Percentiles rank a stretch among this genome's conserved stretches.
Evolutionary conservation across 2,888 invertebrate genomes (phyloP).

Genomic region (Ariolimax columbianus): DNA sequence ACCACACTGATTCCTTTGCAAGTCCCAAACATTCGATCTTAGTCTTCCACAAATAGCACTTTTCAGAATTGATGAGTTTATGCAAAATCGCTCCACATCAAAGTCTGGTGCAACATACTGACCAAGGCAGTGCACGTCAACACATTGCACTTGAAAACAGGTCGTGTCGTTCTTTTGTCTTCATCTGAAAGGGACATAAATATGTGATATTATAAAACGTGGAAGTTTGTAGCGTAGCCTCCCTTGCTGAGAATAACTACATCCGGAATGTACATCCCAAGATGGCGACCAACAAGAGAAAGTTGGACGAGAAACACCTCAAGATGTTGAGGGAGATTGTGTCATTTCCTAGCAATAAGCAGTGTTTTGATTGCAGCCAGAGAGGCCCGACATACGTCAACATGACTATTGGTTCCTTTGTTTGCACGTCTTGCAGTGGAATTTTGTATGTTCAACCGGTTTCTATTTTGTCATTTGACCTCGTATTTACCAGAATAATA

Average conservation of each 20-base stretch:
- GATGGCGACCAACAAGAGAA: conserved; percentile 86
- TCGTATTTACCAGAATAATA: too few relatives aligned
- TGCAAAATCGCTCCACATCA: too few relatives aligned
- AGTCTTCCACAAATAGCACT: too few relatives aligned
- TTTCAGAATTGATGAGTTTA: too few relatives aligned
- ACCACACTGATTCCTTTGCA: too few relatives aligned
- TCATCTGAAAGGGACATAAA: neutral
- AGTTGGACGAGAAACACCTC: conserved; percentile 96
- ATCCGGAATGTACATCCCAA: conserved; percentile 50
- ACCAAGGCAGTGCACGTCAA: too few relatives aligned
- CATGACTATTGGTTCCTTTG: conserved; percentile 97
- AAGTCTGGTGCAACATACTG: too few relatives aligned
- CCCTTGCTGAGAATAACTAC: conserved; percentile 39
- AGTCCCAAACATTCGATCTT: too few relatives aligned
- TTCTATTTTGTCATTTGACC: too few relatives aligned
- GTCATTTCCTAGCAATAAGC: conserved; percentile 92
- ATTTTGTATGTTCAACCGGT: conserved; percentile 98
- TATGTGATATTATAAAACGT: neutral
- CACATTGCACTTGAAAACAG: too few relatives aligned
- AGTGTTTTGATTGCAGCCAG: conserved; percentile 98
- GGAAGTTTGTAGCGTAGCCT: neutral
- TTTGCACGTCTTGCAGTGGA: conserved; percentile 98
- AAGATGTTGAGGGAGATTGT: conserved; percentile 96
- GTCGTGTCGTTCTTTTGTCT: too few relatives aligned
- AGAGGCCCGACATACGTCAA: conserved; percentile 98